Percentiles rank a stretch among this genome's conserved stretches.
Evolutionary conservation across 2,797 vertebrate genomes (phyloP).

Genomic region (Sebastiscus albofasciatus): DNA sequence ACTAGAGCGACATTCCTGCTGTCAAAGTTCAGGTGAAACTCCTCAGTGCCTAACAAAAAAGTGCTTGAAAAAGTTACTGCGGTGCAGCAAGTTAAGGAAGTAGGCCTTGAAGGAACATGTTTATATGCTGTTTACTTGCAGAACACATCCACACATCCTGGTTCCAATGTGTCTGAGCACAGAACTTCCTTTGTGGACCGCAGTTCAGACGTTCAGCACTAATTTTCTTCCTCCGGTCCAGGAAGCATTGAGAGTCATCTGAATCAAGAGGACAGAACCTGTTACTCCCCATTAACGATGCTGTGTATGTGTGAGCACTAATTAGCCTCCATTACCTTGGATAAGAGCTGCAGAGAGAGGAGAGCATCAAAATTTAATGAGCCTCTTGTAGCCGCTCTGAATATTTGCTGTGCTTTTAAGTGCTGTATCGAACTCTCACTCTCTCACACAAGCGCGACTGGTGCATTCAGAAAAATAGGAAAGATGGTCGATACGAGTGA

Average conservation of each 20-base stretch:
- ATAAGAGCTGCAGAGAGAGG: conserved; percentile 78
- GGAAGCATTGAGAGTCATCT: conserved; percentile 52
- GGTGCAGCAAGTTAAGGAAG: not conserved
- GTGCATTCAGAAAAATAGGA: conserved; percentile 46
- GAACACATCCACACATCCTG: conserved; percentile 4
- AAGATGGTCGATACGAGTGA: conserved; percentile 50
- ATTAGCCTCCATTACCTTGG: conserved; percentile 81
- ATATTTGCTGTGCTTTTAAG: conserved; percentile 68
- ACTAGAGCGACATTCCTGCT: not conserved
- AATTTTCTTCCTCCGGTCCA: conserved; percentile 18
- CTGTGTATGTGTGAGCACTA: conserved; percentile 71
- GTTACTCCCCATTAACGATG: conserved; percentile 62
- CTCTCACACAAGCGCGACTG: not conserved
- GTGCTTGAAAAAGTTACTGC: not conserved
- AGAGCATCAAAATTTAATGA: conserved; percentile 82
- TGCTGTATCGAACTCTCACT: conserved; percentile 39
- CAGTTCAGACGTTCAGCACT: conserved; percentile 15
- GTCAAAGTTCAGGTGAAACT: not conserved
- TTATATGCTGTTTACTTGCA: not conserved
- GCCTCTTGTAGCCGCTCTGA: conserved; percentile 70
- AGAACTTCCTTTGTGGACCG: conserved; percentile 23
- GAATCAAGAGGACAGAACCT: conserved; percentile 63
- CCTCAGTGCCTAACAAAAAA: not conserved
- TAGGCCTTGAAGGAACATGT: not conserved
- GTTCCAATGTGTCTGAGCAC: not conserved